These are phyloP conservation scores for Chromis chromis DNA, from an alignment of 2,797 vertebrate genomes.

Conservation along the genomic window DNA sequence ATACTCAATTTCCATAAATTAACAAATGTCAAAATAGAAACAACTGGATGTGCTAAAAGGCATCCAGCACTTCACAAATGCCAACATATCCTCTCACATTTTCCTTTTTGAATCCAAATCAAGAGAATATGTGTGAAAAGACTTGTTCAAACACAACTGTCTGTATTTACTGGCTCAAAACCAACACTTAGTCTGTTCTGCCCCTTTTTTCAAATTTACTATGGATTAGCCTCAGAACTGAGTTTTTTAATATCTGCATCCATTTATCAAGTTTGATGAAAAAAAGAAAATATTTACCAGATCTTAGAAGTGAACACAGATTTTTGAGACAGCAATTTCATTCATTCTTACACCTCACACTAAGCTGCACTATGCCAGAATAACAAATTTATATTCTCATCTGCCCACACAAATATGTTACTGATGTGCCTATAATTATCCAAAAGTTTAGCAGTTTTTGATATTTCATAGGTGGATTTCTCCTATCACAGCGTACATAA, in stretches of 20 bases:
- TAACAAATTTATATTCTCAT: conserved; percentile 72
- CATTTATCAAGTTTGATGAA: conserved; percentile 41
- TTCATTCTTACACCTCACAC: conserved; percentile 68
- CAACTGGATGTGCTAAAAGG: conserved; percentile 6
- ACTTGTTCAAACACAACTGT: conserved; percentile 18
- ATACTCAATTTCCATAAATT: conserved; percentile 12
- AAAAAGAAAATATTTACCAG: conserved; percentile 39
- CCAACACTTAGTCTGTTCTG: conserved; percentile 9
- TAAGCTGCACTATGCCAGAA: conserved; percentile 69
- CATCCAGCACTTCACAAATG: conserved; percentile 6
- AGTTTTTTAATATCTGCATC: conserved; percentile 38
- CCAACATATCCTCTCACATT: conserved; percentile 24
- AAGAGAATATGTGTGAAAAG: conserved; percentile 28
- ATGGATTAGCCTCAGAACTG: conserved; percentile 37
- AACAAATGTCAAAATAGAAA: conserved; percentile 18
- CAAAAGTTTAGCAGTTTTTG: conserved; percentile 73
- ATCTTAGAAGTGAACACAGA: conserved; percentile 55
- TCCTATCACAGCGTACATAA: conserved; percentile 58
- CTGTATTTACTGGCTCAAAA: conserved; percentile 45
- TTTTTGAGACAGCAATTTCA: conserved; percentile 59
- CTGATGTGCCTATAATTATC: conserved; percentile 69
- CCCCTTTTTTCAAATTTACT: conserved; percentile 36
- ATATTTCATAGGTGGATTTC: conserved; percentile 71
- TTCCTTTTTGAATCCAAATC: conserved; percentile 22
- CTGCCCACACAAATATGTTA: conserved; percentile 79